Conservation (phyloP, 2,113 vertebrate species). For the Pteropus alecto region DNA sequence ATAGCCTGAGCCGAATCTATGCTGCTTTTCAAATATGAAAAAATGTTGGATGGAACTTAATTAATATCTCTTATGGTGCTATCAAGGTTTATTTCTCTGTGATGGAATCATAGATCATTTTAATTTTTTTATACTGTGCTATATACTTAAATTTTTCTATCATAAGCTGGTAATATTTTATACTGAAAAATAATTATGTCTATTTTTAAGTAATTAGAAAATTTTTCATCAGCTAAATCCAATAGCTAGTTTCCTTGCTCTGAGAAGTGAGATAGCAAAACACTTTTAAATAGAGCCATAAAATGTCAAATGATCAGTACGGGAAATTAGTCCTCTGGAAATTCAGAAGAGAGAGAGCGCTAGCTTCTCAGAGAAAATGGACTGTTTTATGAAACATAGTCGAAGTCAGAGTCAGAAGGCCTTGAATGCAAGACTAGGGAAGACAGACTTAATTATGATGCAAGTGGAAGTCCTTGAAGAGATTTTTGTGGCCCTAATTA, state of each 20-base stretch:
- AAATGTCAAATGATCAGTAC: not conserved
- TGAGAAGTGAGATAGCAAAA: not conserved
- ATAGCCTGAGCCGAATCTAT: not conserved
- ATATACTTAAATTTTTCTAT: not conserved
- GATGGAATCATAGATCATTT: not conserved
- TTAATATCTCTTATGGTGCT: not conserved
- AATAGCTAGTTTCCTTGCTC: not conserved
- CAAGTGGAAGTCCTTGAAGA: not conserved
- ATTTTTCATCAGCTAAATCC: not conserved
- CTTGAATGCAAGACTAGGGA: not conserved
- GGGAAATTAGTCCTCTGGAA: not conserved
- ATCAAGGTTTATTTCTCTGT: not conserved
- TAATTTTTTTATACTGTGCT: not conserved
- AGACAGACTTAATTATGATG: not conserved
- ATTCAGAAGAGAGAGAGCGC: not conserved
- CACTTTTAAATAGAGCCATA: not conserved
- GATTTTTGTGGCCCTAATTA: conserved; percentile 24
- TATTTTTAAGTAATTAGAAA: not conserved
- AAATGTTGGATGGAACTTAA: not conserved
- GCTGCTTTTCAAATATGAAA: not conserved
- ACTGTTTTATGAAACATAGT: not conserved
- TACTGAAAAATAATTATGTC: not conserved
- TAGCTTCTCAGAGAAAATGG: not conserved
- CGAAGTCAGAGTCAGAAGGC: not conserved
- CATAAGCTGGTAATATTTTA: not conserved